These are phyloP conservation scores for Pipa parva DNA, from an alignment of 2,113 vertebrate genomes.

Conservation along the genomic window DNA sequence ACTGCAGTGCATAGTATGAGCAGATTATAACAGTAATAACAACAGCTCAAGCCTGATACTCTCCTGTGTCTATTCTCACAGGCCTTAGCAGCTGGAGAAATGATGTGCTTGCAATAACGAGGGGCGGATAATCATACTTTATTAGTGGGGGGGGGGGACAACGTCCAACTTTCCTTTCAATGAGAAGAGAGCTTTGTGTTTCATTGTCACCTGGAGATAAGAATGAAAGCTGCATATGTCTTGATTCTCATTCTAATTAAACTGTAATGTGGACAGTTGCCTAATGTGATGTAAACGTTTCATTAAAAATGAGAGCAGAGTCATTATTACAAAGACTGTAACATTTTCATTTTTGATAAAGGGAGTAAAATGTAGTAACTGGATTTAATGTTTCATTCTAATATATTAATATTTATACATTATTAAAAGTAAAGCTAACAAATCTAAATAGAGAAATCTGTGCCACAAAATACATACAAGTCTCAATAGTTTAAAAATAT, in stretches of 20 bases:
- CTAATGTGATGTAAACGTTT: not conserved
- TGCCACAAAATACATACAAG: too few relatives aligned
- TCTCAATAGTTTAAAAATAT: too few relatives aligned
- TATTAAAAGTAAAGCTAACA: too few relatives aligned
- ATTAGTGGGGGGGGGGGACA: constrained; percentile 2
- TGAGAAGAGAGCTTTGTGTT: not conserved
- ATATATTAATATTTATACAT: too few relatives aligned
- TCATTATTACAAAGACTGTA: too few relatives aligned
- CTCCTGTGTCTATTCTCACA: constrained; percentile 1
- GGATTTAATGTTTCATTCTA: too few relatives aligned
- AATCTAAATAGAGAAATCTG: too few relatives aligned
- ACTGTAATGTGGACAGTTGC: not conserved
- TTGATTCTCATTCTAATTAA: constrained; percentile 8
- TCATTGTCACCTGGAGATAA: constrained; percentile 25
- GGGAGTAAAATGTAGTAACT: too few relatives aligned
- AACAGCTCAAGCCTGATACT: constrained; percentile 22
- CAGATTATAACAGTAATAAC: constrained; percentile 14
- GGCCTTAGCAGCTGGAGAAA: constrained; percentile 23
- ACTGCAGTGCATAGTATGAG: not conserved
- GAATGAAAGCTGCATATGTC: constrained; percentile 3
- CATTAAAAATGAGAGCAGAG: too few relatives aligned
- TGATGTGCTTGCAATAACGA: constrained; percentile 24
- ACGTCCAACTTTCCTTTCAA: constrained; percentile 1
- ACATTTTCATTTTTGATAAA: too few relatives aligned
- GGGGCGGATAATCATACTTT: constrained; percentile 10